Evolutionary conservation across 2,113 vertebrate species (phyloP).

Genomic region (Eolophus roseicapilla): DNA sequence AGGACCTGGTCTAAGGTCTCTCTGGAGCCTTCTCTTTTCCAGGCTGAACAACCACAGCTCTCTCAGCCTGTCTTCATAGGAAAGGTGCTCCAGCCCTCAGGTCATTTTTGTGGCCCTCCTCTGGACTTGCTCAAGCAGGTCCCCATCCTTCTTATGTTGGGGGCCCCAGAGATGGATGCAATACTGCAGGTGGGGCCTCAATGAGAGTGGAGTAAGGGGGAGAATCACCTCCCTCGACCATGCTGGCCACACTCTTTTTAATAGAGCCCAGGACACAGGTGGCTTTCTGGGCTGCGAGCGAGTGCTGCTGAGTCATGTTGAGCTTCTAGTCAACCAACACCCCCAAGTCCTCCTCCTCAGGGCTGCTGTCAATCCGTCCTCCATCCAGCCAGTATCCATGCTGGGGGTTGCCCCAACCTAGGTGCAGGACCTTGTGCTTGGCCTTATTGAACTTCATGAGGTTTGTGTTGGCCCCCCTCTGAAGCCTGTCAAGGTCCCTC

Average conservation of each 20-base stretch:
- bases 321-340: background rate
- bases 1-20: background rate
- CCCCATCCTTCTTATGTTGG: background rate
- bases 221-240: background rate
- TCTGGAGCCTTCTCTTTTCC: background rate
- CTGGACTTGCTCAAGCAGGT: background rate
- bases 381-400: background rate
- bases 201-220: background rate
- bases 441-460: background rate
- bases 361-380: background rate
- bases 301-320: background rate
- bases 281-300: background rate
- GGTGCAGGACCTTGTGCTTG: background rate
- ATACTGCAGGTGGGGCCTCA: background rate
- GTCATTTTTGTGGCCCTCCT: background rate
- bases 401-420: background rate
- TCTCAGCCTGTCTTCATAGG: background rate
- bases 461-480: background rate
- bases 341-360: background rate
- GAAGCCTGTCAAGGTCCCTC: background rate
- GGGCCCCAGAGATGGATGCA: background rate
- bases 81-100: background rate
- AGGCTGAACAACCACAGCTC: background rate
- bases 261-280: background rate
- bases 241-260: background rate